Conservation (phyloP, 2,797 vertebrate species). For the Oreortyx pictus region DNA sequence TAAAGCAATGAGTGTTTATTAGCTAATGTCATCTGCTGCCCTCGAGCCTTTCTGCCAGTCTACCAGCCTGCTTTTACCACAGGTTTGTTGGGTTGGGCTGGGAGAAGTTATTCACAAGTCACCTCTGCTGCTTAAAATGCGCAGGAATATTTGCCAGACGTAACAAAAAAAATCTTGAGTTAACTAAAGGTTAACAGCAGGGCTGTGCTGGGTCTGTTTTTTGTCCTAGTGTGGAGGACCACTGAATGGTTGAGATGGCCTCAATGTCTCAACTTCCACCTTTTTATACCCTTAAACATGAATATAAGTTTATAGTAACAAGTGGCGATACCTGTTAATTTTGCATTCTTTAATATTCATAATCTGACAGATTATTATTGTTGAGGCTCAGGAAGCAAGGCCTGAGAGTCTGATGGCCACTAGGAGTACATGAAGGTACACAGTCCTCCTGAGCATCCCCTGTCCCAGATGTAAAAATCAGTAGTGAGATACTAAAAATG, state of each 20-base stretch:
- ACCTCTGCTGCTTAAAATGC: neutral
- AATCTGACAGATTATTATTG: neutral
- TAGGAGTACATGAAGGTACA: neutral
- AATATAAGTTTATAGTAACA: neutral
- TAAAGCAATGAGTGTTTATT: neutral
- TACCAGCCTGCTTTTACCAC: neutral
- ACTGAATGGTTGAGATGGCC: neutral
- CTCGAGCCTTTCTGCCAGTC: neutral
- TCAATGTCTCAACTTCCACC: neutral
- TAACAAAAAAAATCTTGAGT: neutral
- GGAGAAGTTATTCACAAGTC: neutral
- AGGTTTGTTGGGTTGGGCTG: neutral
- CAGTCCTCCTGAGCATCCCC: neutral
- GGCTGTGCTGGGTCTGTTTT: neutral
- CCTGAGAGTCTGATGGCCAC: neutral
- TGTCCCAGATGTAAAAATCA: neutral
- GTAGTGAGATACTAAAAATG: neutral
- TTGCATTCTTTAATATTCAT: neutral
- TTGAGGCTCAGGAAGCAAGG: neutral
- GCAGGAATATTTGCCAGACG: neutral
- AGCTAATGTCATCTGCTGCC: neutral
- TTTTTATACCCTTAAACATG: neutral
- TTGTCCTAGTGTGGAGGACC: neutral
- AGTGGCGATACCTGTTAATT: neutral
- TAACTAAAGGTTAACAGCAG: neutral